A percentile compares a stretch with the other conserved stretches of the same genome.
These are phyloP conservation scores for Parazoanthus darwini DNA, from an alignment of 92 coral and sea anemone species.

Conservation along the genomic window DNA sequence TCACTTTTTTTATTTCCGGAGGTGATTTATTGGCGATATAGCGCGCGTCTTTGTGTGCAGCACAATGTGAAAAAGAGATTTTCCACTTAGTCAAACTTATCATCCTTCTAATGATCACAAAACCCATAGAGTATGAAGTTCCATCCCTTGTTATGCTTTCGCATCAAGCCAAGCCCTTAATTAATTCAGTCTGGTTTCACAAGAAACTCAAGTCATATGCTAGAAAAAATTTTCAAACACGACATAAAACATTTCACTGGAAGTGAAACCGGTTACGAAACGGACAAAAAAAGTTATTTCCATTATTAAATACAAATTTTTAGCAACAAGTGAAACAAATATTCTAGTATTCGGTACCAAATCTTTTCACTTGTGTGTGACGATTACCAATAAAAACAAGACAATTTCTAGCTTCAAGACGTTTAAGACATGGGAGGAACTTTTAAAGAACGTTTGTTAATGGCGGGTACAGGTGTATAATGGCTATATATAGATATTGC, in stretches of 20 bases:
- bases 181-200: neutral
- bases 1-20: neutral
- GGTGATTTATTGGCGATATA: constrained; percentile 2
- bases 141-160: no score
- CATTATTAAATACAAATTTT: no score
- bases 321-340: neutral
- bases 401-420: neutral
- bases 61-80: neutral
- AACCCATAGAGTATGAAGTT: neutral
- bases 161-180: neutral
- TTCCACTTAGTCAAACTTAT: neutral
- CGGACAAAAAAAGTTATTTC: no score
- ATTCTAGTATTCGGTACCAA: neutral
- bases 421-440: neutral
- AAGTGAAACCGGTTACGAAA: neutral
- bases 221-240: no score
- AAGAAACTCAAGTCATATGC: neutral
- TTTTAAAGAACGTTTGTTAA: neutral
- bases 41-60: neutral
- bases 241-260: neutral
- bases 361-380: neutral
- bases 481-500: no score
- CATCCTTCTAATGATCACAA: neutral
- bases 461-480: neutral
- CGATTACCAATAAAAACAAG: neutral